Evolutionary conservation across 2,113 vertebrate genomes (phyloP), one percentile per base, ranked within the genome.

Genomic region (Tylochromis polylepis): DNA sequence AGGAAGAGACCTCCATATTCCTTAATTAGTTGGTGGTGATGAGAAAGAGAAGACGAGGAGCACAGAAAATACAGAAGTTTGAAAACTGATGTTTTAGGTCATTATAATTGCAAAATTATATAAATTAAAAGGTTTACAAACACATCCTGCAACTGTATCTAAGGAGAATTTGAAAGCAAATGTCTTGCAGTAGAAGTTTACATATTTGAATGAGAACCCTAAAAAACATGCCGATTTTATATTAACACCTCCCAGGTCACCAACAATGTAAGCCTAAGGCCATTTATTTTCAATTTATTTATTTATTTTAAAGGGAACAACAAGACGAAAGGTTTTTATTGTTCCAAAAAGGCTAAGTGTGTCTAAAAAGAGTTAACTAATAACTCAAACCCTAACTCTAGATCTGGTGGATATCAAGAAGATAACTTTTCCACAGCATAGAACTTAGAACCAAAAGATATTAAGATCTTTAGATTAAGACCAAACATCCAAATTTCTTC

Each of bases 401-500:
- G 22, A 49, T 27, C 15, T 11, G 22, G 0, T 75, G 41, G 24
- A 29, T 29, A 49, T 75, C 2, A 49, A 11, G 65, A 72, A 46
- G 4, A 10, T 11, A 10, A n/a, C 4, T 5, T 20, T n/a, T 55
- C 51, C 9, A n/a, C 4, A n/a, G 24, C 15, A 29, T 2, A 29
- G 10, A 75, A 1, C 10, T 34, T 11, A 34, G 59, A 62, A 11
- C 38, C 38, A 15, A 43, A 43, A 15, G 36, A 43, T 41, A 41
- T 67, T 67, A 67, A 24, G 11, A 43, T 24, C 38, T 70, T 70
- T 43, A 43, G 38, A 72, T 46, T 24, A 70, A 10, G 22, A 72
- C 0, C 1, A 0, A 65, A 65, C 31, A 14, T 3, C 36, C 11
- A 4, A 43, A 43, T 43, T 46, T 38, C 5, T n/a, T 10, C 65